A percentile compares a stretch with the other conserved stretches of the same genome.
Conservation (phyloP, 2,113 vertebrate species). For the Otocyon megalotis region DNA sequence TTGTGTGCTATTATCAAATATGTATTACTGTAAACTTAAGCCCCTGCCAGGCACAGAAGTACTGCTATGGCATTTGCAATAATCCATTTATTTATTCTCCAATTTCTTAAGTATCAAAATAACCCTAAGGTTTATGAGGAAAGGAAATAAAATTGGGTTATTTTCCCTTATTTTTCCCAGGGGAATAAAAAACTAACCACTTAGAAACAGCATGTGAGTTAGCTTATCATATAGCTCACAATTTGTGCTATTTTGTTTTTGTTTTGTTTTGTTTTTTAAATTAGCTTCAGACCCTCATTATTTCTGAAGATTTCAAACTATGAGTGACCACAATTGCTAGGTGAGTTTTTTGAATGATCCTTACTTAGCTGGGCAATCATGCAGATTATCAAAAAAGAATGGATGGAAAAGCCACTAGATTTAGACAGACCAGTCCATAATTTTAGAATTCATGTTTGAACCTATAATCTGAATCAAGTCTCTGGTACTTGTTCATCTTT, state of each 20-base stretch:
- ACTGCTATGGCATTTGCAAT: background rate
- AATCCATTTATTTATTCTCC: conserved; percentile 46
- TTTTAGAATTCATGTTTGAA: background rate
- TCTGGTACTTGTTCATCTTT: background rate
- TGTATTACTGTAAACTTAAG: background rate
- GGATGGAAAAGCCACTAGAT: background rate
- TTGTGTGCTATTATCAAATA: background rate
- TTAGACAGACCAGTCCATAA: background rate
- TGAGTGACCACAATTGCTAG: conserved; percentile 37
- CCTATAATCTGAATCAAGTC: background rate
- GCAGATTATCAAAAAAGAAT: background rate
- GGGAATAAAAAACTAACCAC: conserved; percentile 67
- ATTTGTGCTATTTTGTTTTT: background rate
- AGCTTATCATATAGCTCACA: conserved; percentile 62
- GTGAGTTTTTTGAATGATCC: background rate
- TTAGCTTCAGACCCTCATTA: conserved; percentile 70
- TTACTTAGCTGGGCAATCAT: background rate
- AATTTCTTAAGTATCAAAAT: conserved; percentile 51
- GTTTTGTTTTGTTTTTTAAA: background rate
- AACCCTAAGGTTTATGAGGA: conserved; percentile 53
- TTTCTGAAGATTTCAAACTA: conserved; percentile 71
- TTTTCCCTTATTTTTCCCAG: conserved; percentile 68
- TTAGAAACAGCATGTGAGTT: conserved; percentile 71
- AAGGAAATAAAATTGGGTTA: conserved; percentile 53
- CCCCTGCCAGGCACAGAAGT: background rate